A percentile compares a stretch with the other conserved stretches of the same genome.
phyloP scores from a whole-genome alignment of 2,797 vertebrate genomes.

The Picus viridis region DNA sequence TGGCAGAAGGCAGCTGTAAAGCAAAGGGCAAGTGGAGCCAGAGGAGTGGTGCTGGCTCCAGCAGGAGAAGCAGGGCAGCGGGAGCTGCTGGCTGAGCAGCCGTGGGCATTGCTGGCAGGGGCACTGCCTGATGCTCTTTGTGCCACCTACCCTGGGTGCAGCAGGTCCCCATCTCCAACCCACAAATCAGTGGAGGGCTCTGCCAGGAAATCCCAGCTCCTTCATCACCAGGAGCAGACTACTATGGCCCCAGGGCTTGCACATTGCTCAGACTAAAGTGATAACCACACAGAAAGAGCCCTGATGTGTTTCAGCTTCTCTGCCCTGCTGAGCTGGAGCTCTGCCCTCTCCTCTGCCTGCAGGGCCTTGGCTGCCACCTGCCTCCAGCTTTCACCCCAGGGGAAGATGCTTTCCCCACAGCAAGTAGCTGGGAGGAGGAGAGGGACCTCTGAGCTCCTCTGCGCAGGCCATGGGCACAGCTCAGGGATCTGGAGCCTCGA shows the following conservation, averaged over 20 bases:
- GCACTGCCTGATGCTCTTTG: not conserved
- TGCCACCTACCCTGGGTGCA: not conserved
- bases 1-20: not conserved
- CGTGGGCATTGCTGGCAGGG: not conserved
- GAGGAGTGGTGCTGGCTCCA: not conserved
- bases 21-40: not conserved
- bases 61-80: not conserved
- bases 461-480: not conserved
- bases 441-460: not conserved
- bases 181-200: not conserved
- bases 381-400: not conserved
- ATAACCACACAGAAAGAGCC: fast-evolving
- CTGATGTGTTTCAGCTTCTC: not conserved
- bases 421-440: fast-evolving
- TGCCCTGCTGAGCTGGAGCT: not conserved
- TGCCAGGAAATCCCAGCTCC: not conserved
- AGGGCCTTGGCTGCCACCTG: not conserved
- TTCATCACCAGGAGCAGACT: not conserved
- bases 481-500: not conserved
- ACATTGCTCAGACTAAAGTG: not conserved
- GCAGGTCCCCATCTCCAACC: not conserved
- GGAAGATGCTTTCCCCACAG: not conserved
- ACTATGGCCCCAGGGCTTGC: not conserved
- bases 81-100: not conserved
- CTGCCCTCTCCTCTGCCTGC: not conserved